Conservation (phyloP, 2,797 vertebrate genomes). For the Myotis pilosus region DNA sequence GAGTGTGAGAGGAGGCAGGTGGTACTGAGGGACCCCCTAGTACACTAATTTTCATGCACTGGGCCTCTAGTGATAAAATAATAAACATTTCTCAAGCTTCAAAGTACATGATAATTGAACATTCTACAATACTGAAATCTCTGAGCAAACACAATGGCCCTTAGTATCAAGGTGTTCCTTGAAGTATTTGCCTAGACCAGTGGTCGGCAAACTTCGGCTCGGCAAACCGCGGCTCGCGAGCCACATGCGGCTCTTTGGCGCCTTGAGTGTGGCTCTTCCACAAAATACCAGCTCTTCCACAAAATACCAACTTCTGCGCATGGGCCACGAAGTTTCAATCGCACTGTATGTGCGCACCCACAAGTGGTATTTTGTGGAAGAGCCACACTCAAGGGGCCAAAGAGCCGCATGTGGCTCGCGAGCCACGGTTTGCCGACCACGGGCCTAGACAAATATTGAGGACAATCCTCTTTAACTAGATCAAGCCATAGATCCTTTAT, state of each 20-base stretch:
- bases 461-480: not conserved
- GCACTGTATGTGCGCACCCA: fast-evolving
- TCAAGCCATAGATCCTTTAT: not conserved
- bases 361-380: too few species aligned
- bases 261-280: too few species aligned
- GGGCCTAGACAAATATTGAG: not conserved
- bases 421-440: fast-evolving
- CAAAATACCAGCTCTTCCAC: too few species aligned
- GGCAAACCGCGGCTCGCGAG: fast-evolving
- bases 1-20: too few species aligned
- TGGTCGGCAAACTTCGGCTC: too few species aligned
- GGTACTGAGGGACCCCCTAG: too few species aligned
- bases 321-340: too few species aligned
- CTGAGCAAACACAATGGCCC: not conserved
- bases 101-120: not conserved
- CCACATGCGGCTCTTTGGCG: too few species aligned
- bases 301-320: too few species aligned
- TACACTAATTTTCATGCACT: too few species aligned
- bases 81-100: not conserved
- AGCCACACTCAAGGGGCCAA: too few species aligned
- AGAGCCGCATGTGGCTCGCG: too few species aligned
- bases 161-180: not conserved
- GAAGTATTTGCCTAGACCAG: not conserved
- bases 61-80: not conserved
- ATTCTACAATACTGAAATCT: not conserved